Percentiles rank a stretch among this genome's conserved stretches.
Conservation (phyloP, 2,113 vertebrate species). For the western clawed frog (Xenopus tropicalis) region DNA sequence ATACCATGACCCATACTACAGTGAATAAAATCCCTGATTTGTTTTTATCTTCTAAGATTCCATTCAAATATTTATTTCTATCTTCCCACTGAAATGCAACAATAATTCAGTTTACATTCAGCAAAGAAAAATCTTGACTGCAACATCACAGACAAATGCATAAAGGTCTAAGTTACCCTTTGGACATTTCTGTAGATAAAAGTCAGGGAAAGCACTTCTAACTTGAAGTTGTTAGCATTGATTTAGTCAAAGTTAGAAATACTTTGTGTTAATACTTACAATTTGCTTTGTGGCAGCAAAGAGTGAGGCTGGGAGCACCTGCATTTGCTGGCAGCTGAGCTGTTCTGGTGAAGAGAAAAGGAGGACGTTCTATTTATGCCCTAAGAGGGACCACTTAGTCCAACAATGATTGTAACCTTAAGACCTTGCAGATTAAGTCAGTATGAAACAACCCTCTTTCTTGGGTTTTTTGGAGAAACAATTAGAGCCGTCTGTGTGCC, state of each 20-base stretch:
- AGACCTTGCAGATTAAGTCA: slow-evolving; percentile 57
- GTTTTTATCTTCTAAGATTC: too few species aligned
- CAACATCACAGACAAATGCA: too few species aligned
- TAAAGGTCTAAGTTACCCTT: too few species aligned
- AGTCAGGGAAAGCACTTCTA: too few species aligned
- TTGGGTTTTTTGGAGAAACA: slow-evolving; percentile 42
- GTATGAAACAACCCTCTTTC: slow-evolving; percentile 51
- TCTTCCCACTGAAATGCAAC: too few species aligned
- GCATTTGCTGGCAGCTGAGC: slow-evolving; percentile 70
- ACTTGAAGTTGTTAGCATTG: too few species aligned
- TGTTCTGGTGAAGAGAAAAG: slow-evolving; percentile 73
- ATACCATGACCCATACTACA: too few species aligned
- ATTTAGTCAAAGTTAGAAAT: slow-evolving; percentile 1
- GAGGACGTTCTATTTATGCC: slow-evolving; percentile 74
- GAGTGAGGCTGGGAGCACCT: slow-evolving; percentile 58
- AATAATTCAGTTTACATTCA: too few species aligned
- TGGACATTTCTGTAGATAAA: too few species aligned
- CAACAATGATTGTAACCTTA: slow-evolving; percentile 62
- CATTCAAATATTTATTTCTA: too few species aligned
- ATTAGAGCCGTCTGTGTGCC: slow-evolving; percentile 38
- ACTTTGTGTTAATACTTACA: slow-evolving; percentile 57
- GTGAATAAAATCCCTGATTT: too few species aligned
- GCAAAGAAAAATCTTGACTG: too few species aligned
- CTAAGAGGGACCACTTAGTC: slow-evolving; percentile 63
- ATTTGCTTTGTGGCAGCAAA: slow-evolving; percentile 50